phyloP scores from a whole-genome alignment of 2,113 vertebrate genomes.

The Pithys albifrons region DNA sequence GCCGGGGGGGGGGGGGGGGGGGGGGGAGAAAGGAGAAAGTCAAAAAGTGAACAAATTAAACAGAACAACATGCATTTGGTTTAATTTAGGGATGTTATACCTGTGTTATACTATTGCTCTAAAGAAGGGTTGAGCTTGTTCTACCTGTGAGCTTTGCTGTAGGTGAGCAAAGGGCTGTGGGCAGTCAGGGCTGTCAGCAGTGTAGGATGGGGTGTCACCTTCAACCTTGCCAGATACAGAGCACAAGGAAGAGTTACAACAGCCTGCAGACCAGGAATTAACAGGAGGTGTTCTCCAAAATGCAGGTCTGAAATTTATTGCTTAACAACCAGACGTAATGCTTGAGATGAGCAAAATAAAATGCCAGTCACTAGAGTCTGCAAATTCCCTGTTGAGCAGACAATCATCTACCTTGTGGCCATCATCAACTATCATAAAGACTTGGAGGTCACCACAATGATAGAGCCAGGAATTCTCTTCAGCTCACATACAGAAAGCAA shows the following conservation, averaged over 20 bases:
- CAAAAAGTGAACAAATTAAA: background rate
- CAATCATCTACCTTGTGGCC: background rate
- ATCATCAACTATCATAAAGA: background rate
- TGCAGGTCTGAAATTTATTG: background rate
- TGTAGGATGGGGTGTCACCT: background rate
- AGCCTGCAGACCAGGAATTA: background rate
- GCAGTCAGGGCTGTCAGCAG: background rate
- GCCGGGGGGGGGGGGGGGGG: background rate
- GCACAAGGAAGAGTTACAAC: background rate
- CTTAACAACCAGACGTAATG: background rate
- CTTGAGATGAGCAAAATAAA: background rate
- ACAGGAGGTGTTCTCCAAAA: background rate
- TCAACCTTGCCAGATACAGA: background rate
- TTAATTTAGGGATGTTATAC: background rate
- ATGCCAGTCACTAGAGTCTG: background rate
- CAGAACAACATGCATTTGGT: background rate
- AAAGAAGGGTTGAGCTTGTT: background rate
- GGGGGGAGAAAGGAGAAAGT: background rate
- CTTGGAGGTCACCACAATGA: background rate
- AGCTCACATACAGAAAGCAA: background rate
- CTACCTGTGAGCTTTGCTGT: background rate
- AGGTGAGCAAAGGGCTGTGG: background rate
- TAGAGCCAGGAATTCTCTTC: background rate
- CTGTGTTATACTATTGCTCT: background rate
- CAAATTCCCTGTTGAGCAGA: background rate